These are phyloP conservation scores for Hofmannophila pseudospretella DNA, from an alignment of 2,888 invertebrate genomes.

Conservation along the genomic window DNA sequence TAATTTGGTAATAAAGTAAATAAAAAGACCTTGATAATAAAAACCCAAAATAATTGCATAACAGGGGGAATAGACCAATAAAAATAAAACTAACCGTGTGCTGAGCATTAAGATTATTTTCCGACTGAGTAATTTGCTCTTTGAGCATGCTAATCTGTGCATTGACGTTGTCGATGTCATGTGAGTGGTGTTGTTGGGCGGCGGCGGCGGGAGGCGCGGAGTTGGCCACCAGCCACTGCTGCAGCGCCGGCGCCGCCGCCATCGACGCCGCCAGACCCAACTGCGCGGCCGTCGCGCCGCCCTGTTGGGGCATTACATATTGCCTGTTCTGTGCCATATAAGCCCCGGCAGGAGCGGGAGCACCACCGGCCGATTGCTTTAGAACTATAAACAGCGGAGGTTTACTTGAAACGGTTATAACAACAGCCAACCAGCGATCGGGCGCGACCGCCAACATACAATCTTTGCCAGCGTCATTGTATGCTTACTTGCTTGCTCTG, in stretches of 20 bases:
- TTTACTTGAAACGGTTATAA: conserved; percentile 71
- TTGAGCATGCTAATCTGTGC: conserved; percentile 89
- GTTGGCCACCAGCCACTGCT: conserved; percentile 68
- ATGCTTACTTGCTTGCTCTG: conserved; percentile 94
- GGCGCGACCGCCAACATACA: conserved; percentile 47
- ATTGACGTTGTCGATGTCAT: conserved; percentile 77
- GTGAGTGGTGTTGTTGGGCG: conserved; percentile 35
- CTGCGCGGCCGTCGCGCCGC: conserved; percentile 75
- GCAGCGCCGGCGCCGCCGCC: conserved; percentile 66
- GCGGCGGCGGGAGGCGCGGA: conserved; percentile 25
- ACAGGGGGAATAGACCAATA: no score
- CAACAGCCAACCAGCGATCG: conserved; percentile 60
- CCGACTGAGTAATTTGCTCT: conserved; percentile 97
- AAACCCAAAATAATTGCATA: no score
- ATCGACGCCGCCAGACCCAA: conserved; percentile 74
- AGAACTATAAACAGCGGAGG: conserved; percentile 83
- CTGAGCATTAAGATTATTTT: conserved; percentile 96
- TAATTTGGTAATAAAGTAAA: no score
- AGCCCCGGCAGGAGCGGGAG: conserved; percentile 70
- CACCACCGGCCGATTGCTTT: conserved; percentile 82
- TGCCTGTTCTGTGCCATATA: conserved; percentile 78
- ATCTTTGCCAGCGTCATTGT: conserved; percentile 49
- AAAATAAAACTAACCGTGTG: conserved; percentile 83
- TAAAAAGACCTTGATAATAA: no score
- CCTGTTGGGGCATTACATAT: conserved; percentile 79